These are phyloP conservation scores for Diaprepes abbreviatus DNA, from an alignment of 2,888 invertebrate genomes.

Conservation along the genomic window DNA sequence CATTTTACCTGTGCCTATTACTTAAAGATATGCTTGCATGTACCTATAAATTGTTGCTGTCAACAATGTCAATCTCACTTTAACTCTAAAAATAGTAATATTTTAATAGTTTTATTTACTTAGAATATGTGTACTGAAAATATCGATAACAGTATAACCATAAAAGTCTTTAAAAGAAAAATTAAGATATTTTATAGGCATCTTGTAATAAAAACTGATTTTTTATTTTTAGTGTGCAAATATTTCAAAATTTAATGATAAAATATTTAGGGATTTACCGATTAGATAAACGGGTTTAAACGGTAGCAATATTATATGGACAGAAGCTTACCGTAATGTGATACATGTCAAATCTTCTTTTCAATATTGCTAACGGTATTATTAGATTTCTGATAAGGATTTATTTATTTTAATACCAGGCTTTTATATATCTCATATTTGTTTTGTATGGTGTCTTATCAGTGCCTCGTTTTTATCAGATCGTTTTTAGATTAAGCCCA, in stretches of 20 bases:
- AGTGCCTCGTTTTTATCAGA: constrained; percentile 35
- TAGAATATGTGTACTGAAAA: too few species aligned
- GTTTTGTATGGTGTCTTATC: constrained; percentile 45
- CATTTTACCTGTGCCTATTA: too few species aligned
- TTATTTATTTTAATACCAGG: constrained; percentile 56
- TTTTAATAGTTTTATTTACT: too few species aligned
- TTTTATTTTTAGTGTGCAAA: constrained; percentile 48
- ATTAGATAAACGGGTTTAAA: constrained; percentile 62
- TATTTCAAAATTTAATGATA: constrained; percentile 58
- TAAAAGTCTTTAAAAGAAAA: background rate
- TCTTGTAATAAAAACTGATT: constrained; percentile 21
- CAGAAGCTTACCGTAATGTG: constrained; percentile 56
- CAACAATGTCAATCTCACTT: too few species aligned
- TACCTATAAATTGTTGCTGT: too few species aligned
- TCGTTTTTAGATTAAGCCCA: constrained; percentile 31
- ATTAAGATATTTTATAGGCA: background rate
- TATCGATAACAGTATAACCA: too few species aligned
- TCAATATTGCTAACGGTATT: constrained; percentile 54
- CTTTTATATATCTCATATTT: constrained; percentile 52
- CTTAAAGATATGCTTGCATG: too few species aligned
- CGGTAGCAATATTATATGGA: constrained; percentile 62
- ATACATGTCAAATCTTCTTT: constrained; percentile 59
- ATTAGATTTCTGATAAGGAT: constrained; percentile 60
- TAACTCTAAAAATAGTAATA: too few species aligned
- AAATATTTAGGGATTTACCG: constrained; percentile 58